A percentile compares a stretch with the other conserved stretches of the same genome.
Conservation (phyloP, 37 sponge, comb jelly and placozoan genomes). For the Tethya wilhelma region DNA sequence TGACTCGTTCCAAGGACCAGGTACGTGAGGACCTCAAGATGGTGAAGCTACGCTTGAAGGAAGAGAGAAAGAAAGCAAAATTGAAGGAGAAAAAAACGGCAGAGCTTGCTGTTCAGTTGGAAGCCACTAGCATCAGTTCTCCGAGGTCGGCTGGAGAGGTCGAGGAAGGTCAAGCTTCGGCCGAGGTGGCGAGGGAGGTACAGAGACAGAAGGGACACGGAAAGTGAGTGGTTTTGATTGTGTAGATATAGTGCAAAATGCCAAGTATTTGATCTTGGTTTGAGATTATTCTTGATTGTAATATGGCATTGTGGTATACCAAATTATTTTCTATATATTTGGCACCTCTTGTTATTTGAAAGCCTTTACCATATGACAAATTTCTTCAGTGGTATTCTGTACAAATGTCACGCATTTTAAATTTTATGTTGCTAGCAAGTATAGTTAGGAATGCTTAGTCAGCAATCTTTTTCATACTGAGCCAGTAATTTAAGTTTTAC, state of each 20-base stretch:
- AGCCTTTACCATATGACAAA: too few relatives aligned
- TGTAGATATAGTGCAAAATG: background rate
- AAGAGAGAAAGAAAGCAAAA: constrained; percentile 22
- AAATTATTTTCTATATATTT: too few relatives aligned
- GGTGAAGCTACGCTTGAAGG: constrained; percentile 32
- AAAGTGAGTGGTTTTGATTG: constrained; percentile 26
- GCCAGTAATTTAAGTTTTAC: too few relatives aligned
- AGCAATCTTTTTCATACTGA: too few relatives aligned
- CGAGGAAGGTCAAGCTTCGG: background rate
- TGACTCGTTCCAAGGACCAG: constrained; percentile 20
- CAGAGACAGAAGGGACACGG: constrained; percentile 17
- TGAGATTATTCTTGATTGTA: background rate
- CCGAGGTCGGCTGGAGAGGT: background rate
- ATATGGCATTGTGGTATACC: too few relatives aligned
- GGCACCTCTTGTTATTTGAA: too few relatives aligned
- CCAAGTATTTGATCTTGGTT: background rate
- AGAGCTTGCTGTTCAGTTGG: background rate
- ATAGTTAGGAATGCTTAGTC: too few relatives aligned
- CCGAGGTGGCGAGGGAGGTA: too few relatives aligned
- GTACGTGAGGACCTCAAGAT: constrained; percentile 36
- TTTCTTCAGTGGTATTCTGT: too few relatives aligned
- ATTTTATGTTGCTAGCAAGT: too few relatives aligned
- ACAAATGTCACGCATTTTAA: too few relatives aligned
- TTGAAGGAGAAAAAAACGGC: constrained; percentile 1
- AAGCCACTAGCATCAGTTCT: background rate